Evolutionary conservation across 2,797 vertebrate species (phyloP).

Genomic region (Garrulus glandarius): DNA sequence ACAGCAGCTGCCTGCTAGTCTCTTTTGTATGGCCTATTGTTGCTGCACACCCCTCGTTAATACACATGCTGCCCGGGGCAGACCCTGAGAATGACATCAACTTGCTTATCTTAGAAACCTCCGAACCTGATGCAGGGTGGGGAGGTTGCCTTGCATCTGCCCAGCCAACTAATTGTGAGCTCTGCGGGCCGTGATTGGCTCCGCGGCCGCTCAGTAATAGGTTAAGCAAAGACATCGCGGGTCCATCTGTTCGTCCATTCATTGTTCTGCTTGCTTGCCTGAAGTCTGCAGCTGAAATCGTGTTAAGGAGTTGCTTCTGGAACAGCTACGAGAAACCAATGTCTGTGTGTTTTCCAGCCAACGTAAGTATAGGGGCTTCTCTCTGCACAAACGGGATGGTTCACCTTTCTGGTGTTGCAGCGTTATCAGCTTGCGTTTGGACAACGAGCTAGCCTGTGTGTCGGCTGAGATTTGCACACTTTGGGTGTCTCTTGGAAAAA

Average conservation of each 20-base stretch:
- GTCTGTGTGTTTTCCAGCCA: conserved; percentile 78
- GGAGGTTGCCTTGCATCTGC: conserved; percentile 83
- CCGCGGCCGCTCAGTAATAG: conserved; percentile 71
- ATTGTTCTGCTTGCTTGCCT: conserved; percentile 82
- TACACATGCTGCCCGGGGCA: conserved; percentile 83
- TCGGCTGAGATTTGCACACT: not conserved
- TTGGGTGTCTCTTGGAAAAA: not conserved
- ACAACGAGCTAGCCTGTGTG: not conserved
- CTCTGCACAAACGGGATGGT: conserved; percentile 6
- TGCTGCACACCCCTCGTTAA: conserved; percentile 84
- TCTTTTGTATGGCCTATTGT: conserved; percentile 89
- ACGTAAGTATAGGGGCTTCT: conserved; percentile 76
- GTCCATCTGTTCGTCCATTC: conserved; percentile 89
- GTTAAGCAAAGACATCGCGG: conserved; percentile 81
- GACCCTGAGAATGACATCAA: conserved; percentile 81
- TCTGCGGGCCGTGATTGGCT: conserved; percentile 79
- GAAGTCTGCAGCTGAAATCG: conserved; percentile 80
- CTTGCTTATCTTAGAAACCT: conserved; percentile 85
- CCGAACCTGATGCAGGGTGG: conserved; percentile 77
- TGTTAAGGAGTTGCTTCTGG: conserved; percentile 77
- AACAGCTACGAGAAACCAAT: conserved; percentile 77
- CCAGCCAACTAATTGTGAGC: conserved; percentile 80
- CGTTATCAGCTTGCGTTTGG: not conserved
- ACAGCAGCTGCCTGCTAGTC: conserved; percentile 89
- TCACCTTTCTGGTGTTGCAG: conserved; percentile 33